Percentiles rank a stretch among this genome's conserved stretches.
These are phyloP conservation scores for Syndactyla subalaris DNA, from an alignment of 2,797 vertebrate genomes.

Conservation along the genomic window DNA sequence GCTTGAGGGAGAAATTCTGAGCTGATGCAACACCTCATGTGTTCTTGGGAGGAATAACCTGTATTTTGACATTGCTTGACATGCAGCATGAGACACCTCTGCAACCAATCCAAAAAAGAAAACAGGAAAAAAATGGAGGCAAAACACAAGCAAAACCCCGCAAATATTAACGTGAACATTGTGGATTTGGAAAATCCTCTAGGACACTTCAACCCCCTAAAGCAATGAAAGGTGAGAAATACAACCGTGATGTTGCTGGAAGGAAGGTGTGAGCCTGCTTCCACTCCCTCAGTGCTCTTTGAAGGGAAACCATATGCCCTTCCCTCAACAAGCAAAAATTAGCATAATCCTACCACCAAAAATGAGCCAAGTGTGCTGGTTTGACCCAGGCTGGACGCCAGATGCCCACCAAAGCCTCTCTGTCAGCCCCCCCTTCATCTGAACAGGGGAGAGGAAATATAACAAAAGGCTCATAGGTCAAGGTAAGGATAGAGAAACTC, in stretches of 20 bases:
- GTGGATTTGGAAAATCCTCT: background rate
- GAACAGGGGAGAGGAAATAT: background rate
- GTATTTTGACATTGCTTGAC: background rate
- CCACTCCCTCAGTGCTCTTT: background rate
- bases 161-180: background rate
- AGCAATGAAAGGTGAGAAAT: background rate
- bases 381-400: background rate
- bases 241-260: background rate
- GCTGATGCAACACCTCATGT: background rate
- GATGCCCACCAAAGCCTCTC: background rate
- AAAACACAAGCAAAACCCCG: background rate
- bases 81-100: background rate
- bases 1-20: background rate
- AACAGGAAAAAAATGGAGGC: background rate
- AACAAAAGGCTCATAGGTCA: background rate
- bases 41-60: background rate
- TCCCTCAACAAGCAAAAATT: background rate
- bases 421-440: background rate
- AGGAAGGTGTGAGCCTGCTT: background rate
- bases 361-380: background rate
- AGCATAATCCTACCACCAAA: too few relatives aligned
- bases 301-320: fast-evolving
- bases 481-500: background rate
- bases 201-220: background rate
- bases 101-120: background rate